These are phyloP conservation scores for Cyclopterus lumpus DNA, from an alignment of 2,797 vertebrate genomes.

Conservation along the genomic window DNA sequence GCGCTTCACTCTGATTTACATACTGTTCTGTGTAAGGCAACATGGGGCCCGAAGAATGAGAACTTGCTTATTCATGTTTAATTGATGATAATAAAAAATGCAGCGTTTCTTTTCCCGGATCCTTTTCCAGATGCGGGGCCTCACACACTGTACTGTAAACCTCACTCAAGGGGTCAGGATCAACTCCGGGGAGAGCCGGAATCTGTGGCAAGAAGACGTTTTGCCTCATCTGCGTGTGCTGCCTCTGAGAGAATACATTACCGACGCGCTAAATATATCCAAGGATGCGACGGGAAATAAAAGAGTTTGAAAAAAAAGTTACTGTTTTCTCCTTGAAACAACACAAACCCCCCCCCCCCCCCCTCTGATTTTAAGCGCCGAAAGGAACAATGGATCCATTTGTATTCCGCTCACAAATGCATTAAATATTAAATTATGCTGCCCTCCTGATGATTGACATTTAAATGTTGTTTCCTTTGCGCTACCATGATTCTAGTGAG, in stretches of 20 bases:
- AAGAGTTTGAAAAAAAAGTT: constrained; percentile 25
- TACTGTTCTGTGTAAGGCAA: constrained; percentile 70
- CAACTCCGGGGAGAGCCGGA: constrained; percentile 51
- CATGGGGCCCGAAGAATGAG: constrained; percentile 71
- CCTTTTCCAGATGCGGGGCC: constrained; percentile 44
- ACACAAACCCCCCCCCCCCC: constrained; percentile 4
- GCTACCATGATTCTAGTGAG: constrained; percentile 33
- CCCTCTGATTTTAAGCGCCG: constrained; percentile 4
- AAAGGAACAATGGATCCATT: constrained; percentile 43
- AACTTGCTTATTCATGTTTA: constrained; percentile 82
- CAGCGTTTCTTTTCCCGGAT: constrained; percentile 32
- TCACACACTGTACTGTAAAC: constrained; percentile 47
- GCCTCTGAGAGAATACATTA: constrained; percentile 66
- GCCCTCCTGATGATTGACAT: constrained; percentile 47
- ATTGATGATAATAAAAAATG: constrained; percentile 78
- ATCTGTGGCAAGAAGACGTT: constrained; percentile 52
- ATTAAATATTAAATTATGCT: constrained; percentile 58
- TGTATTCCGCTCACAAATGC: constrained; percentile 43
- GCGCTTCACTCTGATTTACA: constrained; percentile 67
- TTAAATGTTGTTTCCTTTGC: constrained; percentile 53
- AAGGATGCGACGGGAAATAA: constrained; percentile 3
- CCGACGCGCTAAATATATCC: constrained; percentile 47
- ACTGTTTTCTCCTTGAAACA: constrained; percentile 22
- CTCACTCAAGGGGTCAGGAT: constrained; percentile 61
- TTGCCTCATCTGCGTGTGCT: constrained; percentile 47